A percentile compares a stretch with the other conserved stretches of the same genome.
phyloP scores from a whole-genome alignment of 2,888 invertebrate genomes.

The Hermaeophaga mercurialis region DNA sequence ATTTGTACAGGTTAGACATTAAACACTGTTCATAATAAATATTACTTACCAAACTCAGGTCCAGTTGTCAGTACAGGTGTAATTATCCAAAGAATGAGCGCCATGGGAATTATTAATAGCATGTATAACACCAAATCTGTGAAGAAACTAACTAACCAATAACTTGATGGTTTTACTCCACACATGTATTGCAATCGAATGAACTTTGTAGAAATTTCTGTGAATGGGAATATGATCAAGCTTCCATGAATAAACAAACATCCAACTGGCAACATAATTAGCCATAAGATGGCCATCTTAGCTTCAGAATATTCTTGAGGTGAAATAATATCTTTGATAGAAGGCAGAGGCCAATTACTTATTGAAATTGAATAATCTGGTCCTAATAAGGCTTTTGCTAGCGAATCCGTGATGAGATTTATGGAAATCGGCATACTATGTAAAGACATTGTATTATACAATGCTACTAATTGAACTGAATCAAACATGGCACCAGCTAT shows the following conservation, averaged over 20 bases:
- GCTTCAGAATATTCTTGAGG: conserved; percentile 42
- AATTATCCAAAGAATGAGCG: conserved; percentile 26
- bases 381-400: conserved; percentile 53
- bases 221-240: conserved; percentile 66
- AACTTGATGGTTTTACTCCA: conserved; percentile 64
- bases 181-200: conserved; percentile 72
- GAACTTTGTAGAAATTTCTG: conserved; percentile 66
- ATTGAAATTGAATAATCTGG: conserved; percentile 50
- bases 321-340: conserved; percentile 29
- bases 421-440: conserved; percentile 62
- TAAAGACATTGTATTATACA: conserved; percentile 59
- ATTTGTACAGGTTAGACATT: too few species aligned
- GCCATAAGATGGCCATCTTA: conserved; percentile 49
- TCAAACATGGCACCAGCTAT: conserved; percentile 60
- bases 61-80: conserved; percentile 30
- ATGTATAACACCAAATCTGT: conserved; percentile 61
- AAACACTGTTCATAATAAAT: too few species aligned
- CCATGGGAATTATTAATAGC: conserved; percentile 30
- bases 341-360: conserved; percentile 51
- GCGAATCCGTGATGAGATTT: conserved; percentile 59
- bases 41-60: conserved; percentile 49
- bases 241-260: conserved; percentile 58
- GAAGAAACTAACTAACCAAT: conserved; percentile 67
- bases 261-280: conserved; percentile 53
- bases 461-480: conserved; percentile 43